phyloP scores from a whole-genome alignment of 1,140 invertebrate species.

The Scaptomyza hsui region DNA sequence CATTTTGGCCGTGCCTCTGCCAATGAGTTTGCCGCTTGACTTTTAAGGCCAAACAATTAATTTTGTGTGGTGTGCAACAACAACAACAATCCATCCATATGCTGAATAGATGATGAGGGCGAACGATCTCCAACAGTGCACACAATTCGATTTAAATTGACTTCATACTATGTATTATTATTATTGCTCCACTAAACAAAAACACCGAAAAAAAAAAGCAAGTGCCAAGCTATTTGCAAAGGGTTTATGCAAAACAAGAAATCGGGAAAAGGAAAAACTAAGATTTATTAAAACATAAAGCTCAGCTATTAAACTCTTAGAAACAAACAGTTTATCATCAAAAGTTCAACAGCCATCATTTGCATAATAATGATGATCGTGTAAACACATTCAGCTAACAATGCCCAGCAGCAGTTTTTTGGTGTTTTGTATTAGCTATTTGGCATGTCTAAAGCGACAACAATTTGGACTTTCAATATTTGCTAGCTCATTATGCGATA shows the following conservation, averaged over 20 bases:
- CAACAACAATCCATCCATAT: slow-evolving; percentile 14
- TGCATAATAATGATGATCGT: slow-evolving; percentile 17
- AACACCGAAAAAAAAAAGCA: slow-evolving; percentile 13
- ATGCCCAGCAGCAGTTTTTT: slow-evolving; percentile 29
- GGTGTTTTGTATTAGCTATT: not conserved
- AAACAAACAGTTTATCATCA: not conserved
- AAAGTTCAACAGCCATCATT: slow-evolving; percentile 6
- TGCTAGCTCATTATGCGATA: slow-evolving; percentile 52
- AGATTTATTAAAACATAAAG: no score
- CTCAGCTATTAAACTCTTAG: no score
- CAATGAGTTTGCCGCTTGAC: slow-evolving; percentile 34
- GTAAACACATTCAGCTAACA: slow-evolving; percentile 22
- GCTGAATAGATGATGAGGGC: slow-evolving; percentile 41
- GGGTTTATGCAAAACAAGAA: not conserved
- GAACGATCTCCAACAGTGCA: slow-evolving; percentile 36
- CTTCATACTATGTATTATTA: not conserved
- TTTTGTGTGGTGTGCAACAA: slow-evolving; percentile 27
- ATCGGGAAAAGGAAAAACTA: not conserved
- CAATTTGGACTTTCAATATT: slow-evolving; percentile 39
- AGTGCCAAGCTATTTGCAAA: not conserved
- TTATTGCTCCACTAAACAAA: slow-evolving; percentile 7
- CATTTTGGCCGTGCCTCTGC: slow-evolving; percentile 17
- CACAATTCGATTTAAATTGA: slow-evolving; percentile 47
- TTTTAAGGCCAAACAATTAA: slow-evolving; percentile 72
- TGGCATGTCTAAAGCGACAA: slow-evolving; percentile 7